phyloP scores from a whole-genome alignment of 1,140 invertebrate genomes.

The Phymastichus coffea region DNA sequence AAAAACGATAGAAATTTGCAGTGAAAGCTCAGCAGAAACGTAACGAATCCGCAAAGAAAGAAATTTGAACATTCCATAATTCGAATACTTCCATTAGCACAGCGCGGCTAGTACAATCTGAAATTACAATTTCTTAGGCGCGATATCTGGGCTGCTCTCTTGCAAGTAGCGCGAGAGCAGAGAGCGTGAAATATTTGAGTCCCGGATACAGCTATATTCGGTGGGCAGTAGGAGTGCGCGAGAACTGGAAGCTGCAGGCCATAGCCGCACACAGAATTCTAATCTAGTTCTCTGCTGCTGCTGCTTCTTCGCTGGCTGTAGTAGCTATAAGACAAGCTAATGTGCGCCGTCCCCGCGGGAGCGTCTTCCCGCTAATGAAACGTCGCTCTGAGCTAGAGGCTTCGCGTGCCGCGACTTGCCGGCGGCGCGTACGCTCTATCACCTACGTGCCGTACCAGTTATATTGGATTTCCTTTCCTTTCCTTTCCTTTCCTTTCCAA shows the following conservation, averaged over 20 bases:
- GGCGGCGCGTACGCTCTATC: neutral
- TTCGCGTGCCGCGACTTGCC: slow-evolving; percentile 45
- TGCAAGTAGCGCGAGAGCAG: too few relatives aligned
- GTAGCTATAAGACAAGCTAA: slow-evolving; percentile 2
- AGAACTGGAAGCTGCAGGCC: slow-evolving; percentile 19
- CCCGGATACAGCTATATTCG: neutral
- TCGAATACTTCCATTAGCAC: neutral
- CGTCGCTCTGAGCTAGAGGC: slow-evolving; percentile 53
- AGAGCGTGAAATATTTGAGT: slow-evolving; percentile 15
- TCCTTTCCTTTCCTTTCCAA: neutral
- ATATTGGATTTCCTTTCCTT: slow-evolving; percentile 24
- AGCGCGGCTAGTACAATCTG: neutral
- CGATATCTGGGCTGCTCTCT: neutral
- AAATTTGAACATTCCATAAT: slow-evolving; percentile 9
- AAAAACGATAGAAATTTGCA: too few relatives aligned
- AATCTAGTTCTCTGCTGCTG: slow-evolving; percentile 54
- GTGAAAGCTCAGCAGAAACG: neutral
- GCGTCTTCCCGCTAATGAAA: slow-evolving; percentile 58
- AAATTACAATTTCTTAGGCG: slow-evolving; percentile 16
- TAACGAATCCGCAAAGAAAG: neutral
- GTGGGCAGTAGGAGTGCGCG: neutral
- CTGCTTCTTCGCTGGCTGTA: slow-evolving; percentile 34
- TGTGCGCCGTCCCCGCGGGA: slow-evolving; percentile 43
- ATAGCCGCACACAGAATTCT: slow-evolving; percentile 48
- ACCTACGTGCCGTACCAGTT: too few relatives aligned